A percentile compares a stretch with the other conserved stretches of the same genome.
Conservation (phyloP, 2,113 vertebrate genomes). For the Brienomyrus brachyistius region DNA sequence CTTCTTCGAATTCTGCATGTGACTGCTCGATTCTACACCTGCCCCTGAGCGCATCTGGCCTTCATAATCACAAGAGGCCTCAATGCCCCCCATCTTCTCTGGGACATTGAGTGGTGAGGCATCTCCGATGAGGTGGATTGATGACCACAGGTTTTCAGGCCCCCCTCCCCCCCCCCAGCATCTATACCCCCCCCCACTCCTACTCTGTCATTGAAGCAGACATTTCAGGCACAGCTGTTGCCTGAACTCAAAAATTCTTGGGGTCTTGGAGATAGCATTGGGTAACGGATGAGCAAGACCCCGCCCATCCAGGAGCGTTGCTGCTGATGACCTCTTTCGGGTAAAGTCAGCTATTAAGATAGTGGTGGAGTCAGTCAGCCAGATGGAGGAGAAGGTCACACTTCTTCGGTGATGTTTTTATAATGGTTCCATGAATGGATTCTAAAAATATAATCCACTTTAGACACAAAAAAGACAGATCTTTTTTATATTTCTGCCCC, state of each 20-base stretch:
- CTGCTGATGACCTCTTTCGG: background rate
- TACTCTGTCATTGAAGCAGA: background rate
- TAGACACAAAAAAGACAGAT: background rate
- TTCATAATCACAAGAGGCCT: background rate
- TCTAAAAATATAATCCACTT: constrained; percentile 6
- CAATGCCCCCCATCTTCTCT: background rate
- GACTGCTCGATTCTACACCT: background rate
- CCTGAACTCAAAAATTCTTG: background rate
- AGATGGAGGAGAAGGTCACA: background rate
- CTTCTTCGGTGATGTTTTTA: background rate
- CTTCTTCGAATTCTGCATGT: background rate
- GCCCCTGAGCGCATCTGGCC: background rate
- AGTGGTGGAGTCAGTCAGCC: background rate
- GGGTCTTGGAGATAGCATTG: background rate
- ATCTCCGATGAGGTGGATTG: background rate
- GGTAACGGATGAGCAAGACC: background rate
- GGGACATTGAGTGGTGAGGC: background rate
- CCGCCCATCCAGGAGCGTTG: background rate
- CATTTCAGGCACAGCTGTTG: background rate
- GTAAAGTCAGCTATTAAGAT: background rate
- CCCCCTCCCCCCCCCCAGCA: background rate
- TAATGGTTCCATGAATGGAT: background rate
- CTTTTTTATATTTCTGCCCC: background rate
- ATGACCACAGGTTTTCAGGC: background rate
- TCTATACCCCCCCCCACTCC: background rate